phyloP scores from a whole-genome alignment of 2,113 vertebrate species.

The Scartelaos histophorus region DNA sequence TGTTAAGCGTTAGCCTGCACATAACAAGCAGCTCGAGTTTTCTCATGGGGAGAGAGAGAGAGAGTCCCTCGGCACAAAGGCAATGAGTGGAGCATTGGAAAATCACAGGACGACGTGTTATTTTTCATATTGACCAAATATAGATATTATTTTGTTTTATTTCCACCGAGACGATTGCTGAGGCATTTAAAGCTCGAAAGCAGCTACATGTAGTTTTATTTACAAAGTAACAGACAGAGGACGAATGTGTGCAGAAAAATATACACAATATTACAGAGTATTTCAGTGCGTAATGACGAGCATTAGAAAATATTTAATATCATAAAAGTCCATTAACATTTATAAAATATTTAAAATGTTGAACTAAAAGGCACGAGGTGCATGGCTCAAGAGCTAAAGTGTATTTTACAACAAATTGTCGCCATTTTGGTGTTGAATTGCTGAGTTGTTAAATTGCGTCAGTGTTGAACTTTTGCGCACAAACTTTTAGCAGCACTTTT shows the following conservation, averaged over 20 bases:
- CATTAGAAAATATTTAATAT: not conserved
- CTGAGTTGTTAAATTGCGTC: not conserved
- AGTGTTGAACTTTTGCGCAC: not conserved
- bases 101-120: slow-evolving; percentile 1
- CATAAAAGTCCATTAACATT: not conserved
- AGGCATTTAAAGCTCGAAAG: not conserved
- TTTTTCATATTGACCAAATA: slow-evolving; percentile 2
- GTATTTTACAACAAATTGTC: not conserved
- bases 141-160: slow-evolving; percentile 3
- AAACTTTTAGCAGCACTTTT: slow-evolving; percentile 12
- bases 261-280: not conserved
- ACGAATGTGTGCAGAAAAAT: not conserved
- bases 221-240: not conserved
- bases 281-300: not conserved
- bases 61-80: slow-evolving; percentile 3
- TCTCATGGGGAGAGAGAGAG: slow-evolving; percentile 1
- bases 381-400: not conserved
- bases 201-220: not conserved
- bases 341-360: not conserved
- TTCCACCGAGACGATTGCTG: not conserved
- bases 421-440: not conserved
- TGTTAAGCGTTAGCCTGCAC: slow-evolving; percentile 4
- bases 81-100: not conserved
- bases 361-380: not conserved
- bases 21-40: slow-evolving; percentile 3